Base-by-base conservation (phyloP, 2,888 invertebrate species). In the Aphodius granarius region DNA sequence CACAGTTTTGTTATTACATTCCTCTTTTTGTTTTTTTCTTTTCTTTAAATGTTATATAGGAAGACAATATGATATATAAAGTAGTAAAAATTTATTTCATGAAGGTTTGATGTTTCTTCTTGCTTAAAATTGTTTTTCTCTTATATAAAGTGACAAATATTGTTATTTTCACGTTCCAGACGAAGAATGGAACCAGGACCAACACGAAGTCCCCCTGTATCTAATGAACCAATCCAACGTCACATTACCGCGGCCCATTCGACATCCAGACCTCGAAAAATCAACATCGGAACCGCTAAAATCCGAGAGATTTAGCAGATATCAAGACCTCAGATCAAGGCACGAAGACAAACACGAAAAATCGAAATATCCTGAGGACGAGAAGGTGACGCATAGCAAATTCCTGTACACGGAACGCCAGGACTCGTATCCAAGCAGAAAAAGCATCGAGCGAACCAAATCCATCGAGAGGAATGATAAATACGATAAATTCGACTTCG, bases 181-280 rank as follows among this genome's bases (percentile, higher is more conserved):
- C 87, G 94, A 94, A 82, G 94, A 94, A 83, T 94, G 94, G 94
- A 92, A 90, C 70, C 90, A 90, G 78, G 91, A 92, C 80, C 90
- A 91, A 17, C 90, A 90, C 9, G 89, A 89, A 77, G 87, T 87
- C 43, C 86, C 89, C 1, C 82, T 89, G 71, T 92, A 92, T 83
- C 87, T 92, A 86, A 91, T 92, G 89, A 89, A 90, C 81, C 89
- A 89, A 79, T 89, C 90, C 82, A 86, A 82, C 77, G 83, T 85
- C 72, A 85, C 83, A 76, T 80, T 83, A 77, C 85, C 83, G 63
- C 84, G 84, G 81, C 86, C 81, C 79, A 65, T 75, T 21, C 74
- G 78, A n/a, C 73, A 77, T 16, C 71, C 65, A 5, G 78, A 79
- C 16, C 73, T 6, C 2, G 78, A 80, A 62, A 78, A 78, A 62